Percentiles rank a stretch among this genome's conserved stretches.
Evolutionary conservation across 2,888 invertebrate genomes (phyloP).

Genomic region (Callyntrura guangdongensis): DNA sequence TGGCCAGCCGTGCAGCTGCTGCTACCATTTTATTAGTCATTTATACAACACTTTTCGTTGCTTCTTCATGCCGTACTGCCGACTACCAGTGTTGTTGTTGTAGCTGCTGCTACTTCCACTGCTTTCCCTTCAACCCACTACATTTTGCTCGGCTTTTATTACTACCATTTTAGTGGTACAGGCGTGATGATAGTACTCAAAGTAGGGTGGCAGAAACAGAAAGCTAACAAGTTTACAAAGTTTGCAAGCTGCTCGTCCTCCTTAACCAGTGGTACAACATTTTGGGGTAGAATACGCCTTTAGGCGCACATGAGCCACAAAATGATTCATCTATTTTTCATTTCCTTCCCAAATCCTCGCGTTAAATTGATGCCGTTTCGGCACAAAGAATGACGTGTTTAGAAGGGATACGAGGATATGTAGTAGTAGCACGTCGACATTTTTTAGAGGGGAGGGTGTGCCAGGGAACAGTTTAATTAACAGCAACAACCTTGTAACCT

Average conservation of each 20-base stretch:
- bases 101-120: not conserved
- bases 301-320: constrained; percentile 49
- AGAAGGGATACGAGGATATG: too few species aligned
- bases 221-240: constrained; percentile 19
- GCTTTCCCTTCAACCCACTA: not conserved
- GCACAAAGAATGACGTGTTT: not conserved
- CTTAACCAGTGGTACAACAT: not conserved
- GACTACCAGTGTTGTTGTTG: not conserved
- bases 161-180: not conserved
- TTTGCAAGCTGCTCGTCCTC: not conserved
- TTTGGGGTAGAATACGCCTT: not conserved
- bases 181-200: not conserved
- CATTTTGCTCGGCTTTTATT: not conserved
- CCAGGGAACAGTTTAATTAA: constrained; percentile 47
- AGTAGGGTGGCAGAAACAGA: not conserved
- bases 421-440: too few species aligned
- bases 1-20: constrained; percentile 53
- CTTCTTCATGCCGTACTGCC: constrained; percentile 9
- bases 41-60: constrained; percentile 41
- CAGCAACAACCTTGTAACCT: constrained; percentile 40
- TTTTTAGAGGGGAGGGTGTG: not conserved
- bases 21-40: constrained; percentile 59
- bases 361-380: constrained; percentile 17
- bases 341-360: constrained; percentile 44
- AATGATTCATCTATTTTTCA: constrained; percentile 60